phyloP scores from a whole-genome alignment of 2,888 invertebrate species.

The Ennomos fuscantarius region DNA sequence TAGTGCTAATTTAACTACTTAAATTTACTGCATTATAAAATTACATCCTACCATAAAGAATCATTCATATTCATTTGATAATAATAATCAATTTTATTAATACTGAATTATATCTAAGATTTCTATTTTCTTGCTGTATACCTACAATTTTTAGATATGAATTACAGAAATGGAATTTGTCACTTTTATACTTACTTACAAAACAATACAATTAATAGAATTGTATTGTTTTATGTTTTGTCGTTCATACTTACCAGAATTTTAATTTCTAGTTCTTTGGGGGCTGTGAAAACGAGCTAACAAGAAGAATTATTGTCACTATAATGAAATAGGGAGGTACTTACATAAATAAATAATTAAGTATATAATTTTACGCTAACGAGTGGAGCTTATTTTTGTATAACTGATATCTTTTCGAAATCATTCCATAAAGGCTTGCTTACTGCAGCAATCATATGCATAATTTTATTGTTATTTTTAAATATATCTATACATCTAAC shows the following conservation, averaged over 20 bases:
- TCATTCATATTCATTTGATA: no score
- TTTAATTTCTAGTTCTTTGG: constrained; percentile 71
- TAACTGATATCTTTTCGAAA: constrained; percentile 55
- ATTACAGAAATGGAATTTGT: no score
- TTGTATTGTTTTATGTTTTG: neutral
- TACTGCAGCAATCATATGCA: constrained; percentile 34
- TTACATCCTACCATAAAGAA: no score
- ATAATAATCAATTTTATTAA: no score
- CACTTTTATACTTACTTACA: no score
- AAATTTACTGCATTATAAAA: no score
- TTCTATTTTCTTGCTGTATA: no score
- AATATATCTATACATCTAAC: constrained; percentile 8
- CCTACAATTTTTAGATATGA: no score
- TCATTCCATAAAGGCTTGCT: constrained; percentile 60
- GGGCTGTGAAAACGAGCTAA: constrained; percentile 52
- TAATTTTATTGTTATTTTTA: constrained; percentile 32
- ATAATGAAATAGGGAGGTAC: neutral
- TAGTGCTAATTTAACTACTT: no score
- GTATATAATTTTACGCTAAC: constrained; percentile 20
- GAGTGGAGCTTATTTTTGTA: constrained; percentile 46
- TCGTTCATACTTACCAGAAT: constrained; percentile 8
- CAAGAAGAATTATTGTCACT: constrained; percentile 36
- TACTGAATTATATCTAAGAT: no score
- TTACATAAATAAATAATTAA: constrained; percentile 19
- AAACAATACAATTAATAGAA: no score